Conservation (phyloP, 2,797 vertebrate species). For the Hylomyscus alleni region DNA sequence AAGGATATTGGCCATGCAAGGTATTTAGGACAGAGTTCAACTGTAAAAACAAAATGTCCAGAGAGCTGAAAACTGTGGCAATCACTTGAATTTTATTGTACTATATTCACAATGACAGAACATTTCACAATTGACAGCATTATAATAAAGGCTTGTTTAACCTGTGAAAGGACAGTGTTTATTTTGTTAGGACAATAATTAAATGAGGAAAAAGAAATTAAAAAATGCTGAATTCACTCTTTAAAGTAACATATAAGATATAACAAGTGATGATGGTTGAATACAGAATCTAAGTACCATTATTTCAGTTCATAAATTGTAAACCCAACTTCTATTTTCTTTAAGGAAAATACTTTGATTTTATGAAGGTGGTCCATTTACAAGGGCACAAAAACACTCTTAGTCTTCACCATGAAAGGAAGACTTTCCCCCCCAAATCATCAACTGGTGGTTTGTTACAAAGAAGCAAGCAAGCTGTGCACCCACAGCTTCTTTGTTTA, state of each 20-base stretch:
- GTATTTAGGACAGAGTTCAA: background rate
- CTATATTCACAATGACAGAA: background rate
- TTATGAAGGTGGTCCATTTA: background rate
- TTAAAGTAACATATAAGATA: background rate
- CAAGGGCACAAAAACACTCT: constrained; percentile 37
- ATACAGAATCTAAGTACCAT: background rate
- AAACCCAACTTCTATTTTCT: background rate
- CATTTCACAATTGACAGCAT: background rate
- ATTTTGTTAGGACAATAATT: background rate
- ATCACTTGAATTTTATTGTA: background rate
- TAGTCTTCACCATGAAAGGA: background rate
- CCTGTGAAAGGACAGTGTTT: background rate
- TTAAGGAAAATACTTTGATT: background rate
- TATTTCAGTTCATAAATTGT: background rate
- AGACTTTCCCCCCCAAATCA: background rate
- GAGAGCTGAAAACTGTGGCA: background rate
- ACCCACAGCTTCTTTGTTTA: background rate
- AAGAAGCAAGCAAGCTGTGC: background rate
- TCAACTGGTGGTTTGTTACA: constrained; percentile 3
- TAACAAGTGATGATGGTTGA: background rate
- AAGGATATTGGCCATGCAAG: background rate
- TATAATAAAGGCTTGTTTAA: background rate
- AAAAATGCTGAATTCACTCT: background rate
- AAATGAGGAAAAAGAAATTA: background rate
- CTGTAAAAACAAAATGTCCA: background rate